These are phyloP conservation scores for Rhodinocichla rosea DNA, from an alignment of 2,113 vertebrate genomes.

Conservation along the genomic window DNA sequence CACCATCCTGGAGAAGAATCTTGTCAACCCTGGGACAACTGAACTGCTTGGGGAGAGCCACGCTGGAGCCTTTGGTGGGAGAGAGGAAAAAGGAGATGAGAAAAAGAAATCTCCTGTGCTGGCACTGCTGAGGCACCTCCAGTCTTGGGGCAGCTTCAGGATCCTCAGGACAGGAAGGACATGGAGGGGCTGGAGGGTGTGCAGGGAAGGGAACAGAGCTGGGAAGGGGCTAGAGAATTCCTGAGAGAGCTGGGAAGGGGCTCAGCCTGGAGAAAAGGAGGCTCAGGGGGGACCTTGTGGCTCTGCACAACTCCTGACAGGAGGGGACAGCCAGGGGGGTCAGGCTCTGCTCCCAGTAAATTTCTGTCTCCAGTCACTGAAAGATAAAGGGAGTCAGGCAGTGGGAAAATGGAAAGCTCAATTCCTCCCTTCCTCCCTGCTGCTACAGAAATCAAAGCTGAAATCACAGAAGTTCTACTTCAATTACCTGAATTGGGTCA, in stretches of 20 bases:
- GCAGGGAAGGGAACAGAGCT: rapidly evolving
- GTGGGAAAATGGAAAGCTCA: not conserved
- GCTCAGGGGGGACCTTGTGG: not conserved
- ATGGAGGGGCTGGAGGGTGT: rapidly evolving
- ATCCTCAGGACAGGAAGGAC: not conserved
- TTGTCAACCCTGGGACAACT: not conserved
- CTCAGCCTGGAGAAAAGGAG: not conserved
- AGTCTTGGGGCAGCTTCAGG: not conserved
- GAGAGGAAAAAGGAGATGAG: not conserved
- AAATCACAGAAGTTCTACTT: not conserved
- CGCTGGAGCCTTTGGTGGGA: not conserved
- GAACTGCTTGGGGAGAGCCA: not conserved
- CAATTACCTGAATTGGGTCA: not conserved
- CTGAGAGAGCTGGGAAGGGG: not conserved
- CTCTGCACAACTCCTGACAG: not conserved
- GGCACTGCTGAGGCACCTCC: not conserved
- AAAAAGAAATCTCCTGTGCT: not conserved
- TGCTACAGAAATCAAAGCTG: not conserved
- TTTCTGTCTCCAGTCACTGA: not conserved
- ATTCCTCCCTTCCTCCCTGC: not conserved
- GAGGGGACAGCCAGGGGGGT: not conserved
- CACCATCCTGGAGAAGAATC: not conserved
- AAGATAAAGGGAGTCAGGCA: not conserved
- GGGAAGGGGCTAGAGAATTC: not conserved
- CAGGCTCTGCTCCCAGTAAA: rapidly evolving